Percentiles rank a stretch among this genome's conserved stretches.
Conservation (phyloP, 37 sponge, comb jelly and placozoan genomes). For the Theonella swinhoei region DNA sequence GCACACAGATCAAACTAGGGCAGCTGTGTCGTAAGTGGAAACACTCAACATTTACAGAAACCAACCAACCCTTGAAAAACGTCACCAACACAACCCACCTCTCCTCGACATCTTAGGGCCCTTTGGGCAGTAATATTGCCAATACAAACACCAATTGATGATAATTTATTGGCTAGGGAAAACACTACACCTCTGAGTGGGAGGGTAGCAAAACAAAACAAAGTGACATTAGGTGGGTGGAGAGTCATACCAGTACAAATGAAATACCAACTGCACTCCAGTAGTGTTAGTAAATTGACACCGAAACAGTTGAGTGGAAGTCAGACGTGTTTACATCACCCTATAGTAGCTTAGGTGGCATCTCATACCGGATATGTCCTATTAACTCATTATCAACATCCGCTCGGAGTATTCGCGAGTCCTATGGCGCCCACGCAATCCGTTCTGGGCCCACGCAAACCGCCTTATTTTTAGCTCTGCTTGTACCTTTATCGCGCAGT, state of each 20-base stretch:
- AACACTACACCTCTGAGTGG: not conserved
- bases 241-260: not conserved
- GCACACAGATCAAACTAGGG: too few relatives aligned
- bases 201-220: not conserved
- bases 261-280: not conserved
- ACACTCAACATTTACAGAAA: too few relatives aligned
- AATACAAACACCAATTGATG: not conserved
- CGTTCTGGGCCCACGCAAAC: slow-evolving; percentile 12
- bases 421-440: slow-evolving; percentile 30
- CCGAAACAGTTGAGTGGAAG: not conserved
- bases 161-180: not conserved
- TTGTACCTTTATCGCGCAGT: not conserved
- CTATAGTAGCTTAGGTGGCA: not conserved
- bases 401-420: too few relatives aligned
- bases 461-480: not conserved
- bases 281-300: not conserved
- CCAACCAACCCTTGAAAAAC: too few relatives aligned
- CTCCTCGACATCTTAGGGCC: too few relatives aligned
- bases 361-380: not conserved
- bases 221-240: not conserved
- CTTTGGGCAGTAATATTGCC: too few relatives aligned
- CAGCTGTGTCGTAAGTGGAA: too few relatives aligned
- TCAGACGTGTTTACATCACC: too few relatives aligned
- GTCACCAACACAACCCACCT: too few relatives aligned
- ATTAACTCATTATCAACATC: slow-evolving; percentile 24